Evolutionary conservation across 2,888 invertebrate genomes (phyloP), one percentile per base, ranked within the genome.

Genomic region (Ryuthela nishihirai): DNA sequence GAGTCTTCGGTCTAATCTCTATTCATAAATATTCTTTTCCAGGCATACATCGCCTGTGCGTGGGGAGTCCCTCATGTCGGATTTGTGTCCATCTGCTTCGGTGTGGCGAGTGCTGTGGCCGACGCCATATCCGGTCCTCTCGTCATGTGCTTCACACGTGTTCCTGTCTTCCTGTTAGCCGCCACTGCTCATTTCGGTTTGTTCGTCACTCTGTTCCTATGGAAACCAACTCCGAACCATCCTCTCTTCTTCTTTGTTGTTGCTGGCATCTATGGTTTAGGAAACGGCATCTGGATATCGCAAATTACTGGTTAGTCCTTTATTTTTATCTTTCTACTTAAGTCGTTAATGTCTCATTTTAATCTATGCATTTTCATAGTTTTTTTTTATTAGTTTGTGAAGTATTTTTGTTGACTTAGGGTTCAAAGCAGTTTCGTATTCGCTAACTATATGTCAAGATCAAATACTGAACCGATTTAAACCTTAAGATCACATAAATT

Each of bases 11-110:
- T n/a, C n/a, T n/a, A n/a, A n/a, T n/a, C n/a, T n/a, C n/a, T n/a
- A n/a, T n/a, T n/a, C n/a, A n/a, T n/a, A n/a, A n/a, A 42, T 17
- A 18, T 53, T 41, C 29, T 70, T 55, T 78, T 76, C 3, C 76
- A 88, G 87, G 88, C 87, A 0, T 88, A 86, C 75, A 85, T 88
- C 17, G 85, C 87, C 3, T 92, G 92, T 73, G 88, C 90, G 0
- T 76, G 89, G 70, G 91, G 54, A n/a, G 88, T 97, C 44, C 85
- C 89, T 67, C 87, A 87, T 69, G 93, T 98, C 45, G 97, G 97
- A 47, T 94, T 91, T 77, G 92, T 95, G 43, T 92, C 97, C 91
- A 93, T 97, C 70, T 91, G 92, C 72, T 94, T 93, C 75, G 97
- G 95, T 2, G 87, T 93, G 0, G 90, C 88, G 34, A 93, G 94